Conservation (phyloP, 2,888 invertebrate genomes). For the Bugulina stolonifera region DNA sequence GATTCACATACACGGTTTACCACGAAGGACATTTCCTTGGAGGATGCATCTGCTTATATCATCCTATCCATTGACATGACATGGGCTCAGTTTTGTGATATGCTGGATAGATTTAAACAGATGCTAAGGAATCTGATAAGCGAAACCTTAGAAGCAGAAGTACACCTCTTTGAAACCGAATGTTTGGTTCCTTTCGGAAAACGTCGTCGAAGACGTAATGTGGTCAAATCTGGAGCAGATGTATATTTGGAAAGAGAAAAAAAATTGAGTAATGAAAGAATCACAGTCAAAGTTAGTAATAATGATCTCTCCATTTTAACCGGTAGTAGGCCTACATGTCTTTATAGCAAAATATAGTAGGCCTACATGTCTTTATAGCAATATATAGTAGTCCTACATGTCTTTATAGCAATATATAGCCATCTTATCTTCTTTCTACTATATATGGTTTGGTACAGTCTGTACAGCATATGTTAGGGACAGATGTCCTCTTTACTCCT, state of each 20-base stretch:
- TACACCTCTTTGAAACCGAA: background rate
- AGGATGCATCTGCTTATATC: background rate
- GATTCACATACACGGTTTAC: background rate
- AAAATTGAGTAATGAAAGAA: background rate
- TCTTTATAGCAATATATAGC: no score
- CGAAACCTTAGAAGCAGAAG: background rate
- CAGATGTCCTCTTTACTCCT: background rate
- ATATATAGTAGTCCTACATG: no score
- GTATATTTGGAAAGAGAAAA: background rate
- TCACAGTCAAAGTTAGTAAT: background rate
- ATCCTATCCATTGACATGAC: background rate
- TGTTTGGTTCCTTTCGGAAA: background rate
- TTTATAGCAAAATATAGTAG: no score
- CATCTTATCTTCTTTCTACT: no score
- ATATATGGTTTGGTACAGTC: no score
- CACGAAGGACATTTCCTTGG: no score
- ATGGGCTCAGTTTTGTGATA: conserved; percentile 8
- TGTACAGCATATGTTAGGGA: background rate
- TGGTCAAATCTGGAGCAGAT: background rate
- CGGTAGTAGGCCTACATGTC: no score
- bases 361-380: no score
- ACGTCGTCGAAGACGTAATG: background rate
- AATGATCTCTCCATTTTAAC: no score
- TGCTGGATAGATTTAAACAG: background rate
- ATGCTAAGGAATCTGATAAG: background rate